phyloP scores from a whole-genome alignment of 2,797 vertebrate species.

The Pseudochaenichthys georgianus region DNA sequence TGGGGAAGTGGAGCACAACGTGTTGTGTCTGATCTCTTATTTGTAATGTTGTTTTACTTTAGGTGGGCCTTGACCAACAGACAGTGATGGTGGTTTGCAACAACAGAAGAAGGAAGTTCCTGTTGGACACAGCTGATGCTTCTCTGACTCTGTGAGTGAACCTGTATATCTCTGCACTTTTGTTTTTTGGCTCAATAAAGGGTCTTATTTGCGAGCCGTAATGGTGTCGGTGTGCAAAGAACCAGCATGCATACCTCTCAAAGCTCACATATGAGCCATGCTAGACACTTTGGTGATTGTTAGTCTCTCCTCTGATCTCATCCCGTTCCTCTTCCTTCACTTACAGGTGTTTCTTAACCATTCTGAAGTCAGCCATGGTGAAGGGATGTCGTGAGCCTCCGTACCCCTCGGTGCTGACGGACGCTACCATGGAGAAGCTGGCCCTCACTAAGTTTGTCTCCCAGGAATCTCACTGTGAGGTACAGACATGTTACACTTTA shows the following conservation, averaged over 20 bases:
- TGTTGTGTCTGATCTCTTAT: background rate
- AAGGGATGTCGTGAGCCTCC: slow-evolving; percentile 94
- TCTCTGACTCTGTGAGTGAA: slow-evolving; percentile 91
- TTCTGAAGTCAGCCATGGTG: slow-evolving; percentile 93
- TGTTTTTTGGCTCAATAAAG: background rate
- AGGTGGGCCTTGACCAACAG: slow-evolving; percentile 96
- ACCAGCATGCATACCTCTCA: background rate
- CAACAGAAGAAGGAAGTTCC: slow-evolving; percentile 95
- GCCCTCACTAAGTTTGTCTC: slow-evolving; percentile 96
- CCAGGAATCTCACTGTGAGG: slow-evolving; percentile 95
- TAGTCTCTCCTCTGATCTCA: background rate
- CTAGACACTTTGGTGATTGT: background rate
- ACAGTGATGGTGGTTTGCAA: slow-evolving; percentile 94
- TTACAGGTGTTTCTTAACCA: slow-evolving; percentile 91
- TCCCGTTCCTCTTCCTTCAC: background rate
- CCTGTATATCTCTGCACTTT: background rate
- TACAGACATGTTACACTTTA: slow-evolving; percentile 52
- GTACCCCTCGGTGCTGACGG: slow-evolving; percentile 93
- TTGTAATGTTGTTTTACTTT: slow-evolving; percentile 34
- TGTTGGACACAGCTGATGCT: slow-evolving; percentile 92
- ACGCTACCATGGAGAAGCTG: slow-evolving; percentile 98
- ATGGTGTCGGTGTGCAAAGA: background rate
- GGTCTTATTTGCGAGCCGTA: background rate
- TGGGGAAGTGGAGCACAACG: background rate
- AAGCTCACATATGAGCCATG: background rate